phyloP scores from a whole-genome alignment of 1,140 invertebrate species.

The Diploscapter pachys region DNA sequence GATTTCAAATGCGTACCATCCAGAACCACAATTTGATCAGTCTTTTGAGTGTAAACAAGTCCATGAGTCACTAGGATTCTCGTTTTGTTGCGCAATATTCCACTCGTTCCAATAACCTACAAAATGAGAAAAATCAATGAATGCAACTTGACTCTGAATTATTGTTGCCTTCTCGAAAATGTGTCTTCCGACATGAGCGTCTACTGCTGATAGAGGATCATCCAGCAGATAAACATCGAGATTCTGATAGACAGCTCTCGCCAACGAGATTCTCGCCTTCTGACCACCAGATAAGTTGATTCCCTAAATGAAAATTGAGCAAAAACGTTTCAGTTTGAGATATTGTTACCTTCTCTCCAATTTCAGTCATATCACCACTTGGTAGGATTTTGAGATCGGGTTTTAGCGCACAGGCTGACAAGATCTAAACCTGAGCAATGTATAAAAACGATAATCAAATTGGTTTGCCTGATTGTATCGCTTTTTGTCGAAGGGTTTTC shows the following conservation, averaged over 20 bases:
- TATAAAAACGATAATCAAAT: background rate
- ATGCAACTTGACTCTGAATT: background rate
- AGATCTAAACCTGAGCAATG: constrained; percentile 7
- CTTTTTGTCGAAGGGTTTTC: constrained; percentile 30
- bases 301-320: constrained; percentile 51
- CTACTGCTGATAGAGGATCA: constrained; percentile 70
- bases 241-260: constrained; percentile 64
- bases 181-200: constrained; percentile 70
- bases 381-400: constrained; percentile 45
- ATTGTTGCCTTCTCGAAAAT: constrained; percentile 35
- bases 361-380: constrained; percentile 51
- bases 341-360: constrained; percentile 53
- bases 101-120: constrained; percentile 46
- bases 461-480: constrained; percentile 37
- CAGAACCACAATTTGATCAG: constrained; percentile 47
- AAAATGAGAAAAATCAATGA: background rate
- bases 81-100: constrained; percentile 51
- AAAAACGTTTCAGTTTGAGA: no score
- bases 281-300: constrained; percentile 74
- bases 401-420: constrained; percentile 44
- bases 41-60: constrained; percentile 42
- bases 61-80: constrained; percentile 53
- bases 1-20: constrained; percentile 4
- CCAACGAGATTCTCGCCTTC: constrained; percentile 74
- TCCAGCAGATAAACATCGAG: constrained; percentile 74